These are phyloP conservation scores for Blennius ocellaris DNA, from an alignment of 2,113 vertebrate genomes.

Conservation along the genomic window DNA sequence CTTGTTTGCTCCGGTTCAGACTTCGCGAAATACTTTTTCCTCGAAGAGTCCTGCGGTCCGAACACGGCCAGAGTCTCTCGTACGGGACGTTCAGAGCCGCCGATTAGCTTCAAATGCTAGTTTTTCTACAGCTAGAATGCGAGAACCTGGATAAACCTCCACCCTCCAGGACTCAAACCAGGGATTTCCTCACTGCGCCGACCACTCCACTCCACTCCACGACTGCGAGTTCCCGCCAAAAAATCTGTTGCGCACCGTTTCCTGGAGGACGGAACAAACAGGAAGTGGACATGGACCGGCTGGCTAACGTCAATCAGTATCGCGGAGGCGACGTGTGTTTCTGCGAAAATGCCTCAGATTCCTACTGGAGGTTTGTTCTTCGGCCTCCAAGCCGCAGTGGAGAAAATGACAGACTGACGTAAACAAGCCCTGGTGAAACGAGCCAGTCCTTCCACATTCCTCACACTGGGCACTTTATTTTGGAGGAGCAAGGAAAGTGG, in stretches of 20 bases:
- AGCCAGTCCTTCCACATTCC: constrained; percentile 25
- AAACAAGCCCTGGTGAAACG: constrained; percentile 37
- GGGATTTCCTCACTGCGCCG: too few relatives aligned
- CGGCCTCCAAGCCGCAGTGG: constrained; percentile 48
- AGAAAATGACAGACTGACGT: constrained; percentile 47
- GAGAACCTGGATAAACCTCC: too few relatives aligned
- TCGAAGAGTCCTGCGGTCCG: too few relatives aligned
- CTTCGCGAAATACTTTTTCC: too few relatives aligned
- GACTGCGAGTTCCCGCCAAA: neutral
- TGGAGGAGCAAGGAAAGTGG: constrained; percentile 25
- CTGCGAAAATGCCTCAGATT: constrained; percentile 66
- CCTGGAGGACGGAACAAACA: neutral
- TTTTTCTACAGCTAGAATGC: too few relatives aligned
- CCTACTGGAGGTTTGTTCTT: constrained; percentile 57
- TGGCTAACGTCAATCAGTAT: constrained; percentile 49
- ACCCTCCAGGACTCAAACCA: too few relatives aligned
- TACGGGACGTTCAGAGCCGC: too few relatives aligned
- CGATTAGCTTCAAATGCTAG: too few relatives aligned
- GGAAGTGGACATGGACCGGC: constrained; percentile 18
- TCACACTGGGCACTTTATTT: constrained; percentile 33
- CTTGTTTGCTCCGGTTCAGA: too few relatives aligned
- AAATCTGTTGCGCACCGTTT: neutral
- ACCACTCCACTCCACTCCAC: too few relatives aligned
- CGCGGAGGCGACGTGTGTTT: constrained; percentile 46
- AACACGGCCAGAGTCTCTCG: too few relatives aligned